Percentiles rank a stretch among this genome's conserved stretches.
Evolutionary conservation across 2,888 invertebrate genomes (phyloP).

Genomic region (Cetonia aurata): DNA sequence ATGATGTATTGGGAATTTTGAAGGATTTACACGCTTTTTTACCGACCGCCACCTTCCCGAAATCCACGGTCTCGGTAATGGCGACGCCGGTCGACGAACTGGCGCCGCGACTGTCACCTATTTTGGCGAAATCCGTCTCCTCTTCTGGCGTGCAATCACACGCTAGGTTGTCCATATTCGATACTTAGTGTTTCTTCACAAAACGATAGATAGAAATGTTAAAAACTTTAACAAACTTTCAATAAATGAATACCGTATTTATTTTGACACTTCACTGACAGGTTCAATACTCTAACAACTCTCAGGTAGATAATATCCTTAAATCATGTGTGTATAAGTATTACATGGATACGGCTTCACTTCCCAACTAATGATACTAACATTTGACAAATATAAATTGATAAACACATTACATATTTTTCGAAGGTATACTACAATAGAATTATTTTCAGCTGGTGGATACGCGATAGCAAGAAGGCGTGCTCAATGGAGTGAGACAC

Average conservation of each 20-base stretch:
- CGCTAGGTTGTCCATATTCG: neutral
- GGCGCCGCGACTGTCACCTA: neutral
- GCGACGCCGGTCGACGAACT: neutral
- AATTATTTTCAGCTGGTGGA: no score
- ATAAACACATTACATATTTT: no score
- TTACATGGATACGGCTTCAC: no score
- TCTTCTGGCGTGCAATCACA: conserved; percentile 17
- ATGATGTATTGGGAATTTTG: conserved; percentile 41
- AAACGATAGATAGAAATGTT: no score
- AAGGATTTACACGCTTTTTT: conserved; percentile 39
- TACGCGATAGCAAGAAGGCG: no score
- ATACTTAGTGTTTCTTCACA: neutral
- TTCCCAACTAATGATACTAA: no score
- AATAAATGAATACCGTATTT: neutral
- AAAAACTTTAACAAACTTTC: neutral
- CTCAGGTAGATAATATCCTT: no score
- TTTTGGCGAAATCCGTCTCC: neutral
- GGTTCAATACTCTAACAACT: no score
- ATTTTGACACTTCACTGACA: conserved; percentile 14
- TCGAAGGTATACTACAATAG: no score
- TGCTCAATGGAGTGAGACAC: no score
- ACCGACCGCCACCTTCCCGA: conserved; percentile 46
- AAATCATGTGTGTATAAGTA: no score
- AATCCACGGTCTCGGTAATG: conserved; percentile 28
- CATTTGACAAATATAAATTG: no score